Conservation (phyloP, 2,797 vertebrate species). For the Pelobates cultripes region DNA sequence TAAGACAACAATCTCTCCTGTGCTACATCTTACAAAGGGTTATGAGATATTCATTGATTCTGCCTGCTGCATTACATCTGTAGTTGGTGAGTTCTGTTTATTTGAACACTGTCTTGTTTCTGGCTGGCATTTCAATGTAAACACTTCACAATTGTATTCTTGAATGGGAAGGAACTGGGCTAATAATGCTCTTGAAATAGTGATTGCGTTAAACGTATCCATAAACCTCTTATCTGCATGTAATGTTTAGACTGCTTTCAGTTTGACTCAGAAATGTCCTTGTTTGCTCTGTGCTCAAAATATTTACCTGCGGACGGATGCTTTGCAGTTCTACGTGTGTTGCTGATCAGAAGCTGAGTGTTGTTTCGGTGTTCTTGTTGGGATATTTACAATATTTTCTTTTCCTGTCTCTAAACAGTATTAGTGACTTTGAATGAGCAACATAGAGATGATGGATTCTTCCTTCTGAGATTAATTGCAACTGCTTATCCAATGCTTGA, state of each 20-base stretch:
- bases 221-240: conserved; percentile 30
- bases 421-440: not conserved
- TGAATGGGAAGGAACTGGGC: conserved; percentile 44
- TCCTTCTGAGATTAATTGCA: conserved; percentile 9
- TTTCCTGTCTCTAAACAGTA: not conserved
- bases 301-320: conserved; percentile 45
- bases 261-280: conserved; percentile 41
- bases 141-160: conserved; percentile 30
- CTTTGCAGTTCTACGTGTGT: not conserved
- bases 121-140: conserved; percentile 34
- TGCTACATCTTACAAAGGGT: not conserved
- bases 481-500: conserved; percentile 47
- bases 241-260: conserved; percentile 53
- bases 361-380: conserved; percentile 13
- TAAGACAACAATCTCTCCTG: not conserved
- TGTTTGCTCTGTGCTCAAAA: conserved; percentile 50
- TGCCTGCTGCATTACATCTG: conserved; percentile 19
- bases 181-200: conserved; percentile 53
- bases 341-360: conserved; percentile 9
- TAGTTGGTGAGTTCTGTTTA: conserved; percentile 33
- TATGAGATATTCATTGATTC: not conserved
- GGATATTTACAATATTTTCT: not conserved
- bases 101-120: conserved; percentile 11
- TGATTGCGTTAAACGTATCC: conserved; percentile 40
- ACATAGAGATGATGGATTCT: conserved; percentile 28